A percentile compares a stretch with the other conserved stretches of the same genome.
Evolutionary conservation across 2,888 invertebrate genomes (phyloP).

Genomic region (Leptarthrus brevirostris): DNA sequence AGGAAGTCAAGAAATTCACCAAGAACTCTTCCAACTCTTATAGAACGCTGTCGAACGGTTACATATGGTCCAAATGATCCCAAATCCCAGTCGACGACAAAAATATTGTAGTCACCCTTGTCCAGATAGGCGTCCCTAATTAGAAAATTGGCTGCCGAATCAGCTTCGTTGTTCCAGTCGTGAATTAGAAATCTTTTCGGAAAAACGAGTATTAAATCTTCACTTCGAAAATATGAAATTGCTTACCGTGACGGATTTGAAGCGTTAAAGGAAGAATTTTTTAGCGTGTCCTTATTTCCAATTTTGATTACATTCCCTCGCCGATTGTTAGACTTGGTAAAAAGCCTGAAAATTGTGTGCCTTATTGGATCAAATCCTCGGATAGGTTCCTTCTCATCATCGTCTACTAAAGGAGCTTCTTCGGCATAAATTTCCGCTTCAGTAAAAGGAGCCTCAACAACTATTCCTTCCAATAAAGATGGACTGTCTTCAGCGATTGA

Average conservation of each 20-base stretch:
- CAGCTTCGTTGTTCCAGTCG: slow-evolving; percentile 71
- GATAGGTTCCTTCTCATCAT: slow-evolving; percentile 3
- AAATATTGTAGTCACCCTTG: slow-evolving; percentile 71
- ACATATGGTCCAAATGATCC: slow-evolving; percentile 61
- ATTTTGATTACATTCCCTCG: slow-evolving; percentile 52
- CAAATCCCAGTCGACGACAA: slow-evolving; percentile 71
- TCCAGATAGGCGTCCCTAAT: slow-evolving; percentile 69
- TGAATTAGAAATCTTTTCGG: slow-evolving; percentile 66
- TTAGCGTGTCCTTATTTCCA: slow-evolving; percentile 52
- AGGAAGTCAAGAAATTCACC: slow-evolving; percentile 74
- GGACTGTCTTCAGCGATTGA: too few species aligned
- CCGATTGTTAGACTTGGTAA: slow-evolving; percentile 58
- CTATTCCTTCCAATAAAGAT: too few species aligned
- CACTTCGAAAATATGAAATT: background rate
- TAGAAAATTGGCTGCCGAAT: slow-evolving; percentile 58
- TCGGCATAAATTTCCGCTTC: too few species aligned
- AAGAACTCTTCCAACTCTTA: slow-evolving; percentile 70
- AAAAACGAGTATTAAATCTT: background rate
- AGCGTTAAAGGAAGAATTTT: slow-evolving; percentile 56
- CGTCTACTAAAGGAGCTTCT: too few species aligned
- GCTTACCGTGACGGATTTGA: slow-evolving; percentile 56
- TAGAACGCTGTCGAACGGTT: slow-evolving; percentile 63
- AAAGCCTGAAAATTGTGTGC: slow-evolving; percentile 57
- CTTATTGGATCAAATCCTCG: background rate
- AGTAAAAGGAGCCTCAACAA: too few species aligned